A percentile compares a stretch with the other conserved stretches of the same genome.
These are phyloP conservation scores for Busseola fusca DNA, from an alignment of 2,888 invertebrate species.

Conservation along the genomic window DNA sequence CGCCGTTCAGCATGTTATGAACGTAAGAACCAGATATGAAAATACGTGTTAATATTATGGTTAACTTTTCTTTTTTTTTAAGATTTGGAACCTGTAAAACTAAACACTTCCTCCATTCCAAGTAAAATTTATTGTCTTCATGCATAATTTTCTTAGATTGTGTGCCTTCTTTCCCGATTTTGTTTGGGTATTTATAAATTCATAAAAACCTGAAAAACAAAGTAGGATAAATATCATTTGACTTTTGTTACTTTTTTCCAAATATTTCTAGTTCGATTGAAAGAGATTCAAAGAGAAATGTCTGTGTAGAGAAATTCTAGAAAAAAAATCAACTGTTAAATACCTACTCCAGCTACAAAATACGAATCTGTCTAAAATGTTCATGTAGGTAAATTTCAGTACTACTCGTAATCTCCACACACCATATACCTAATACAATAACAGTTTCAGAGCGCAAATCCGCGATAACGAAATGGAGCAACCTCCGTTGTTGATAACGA, in stretches of 20 bases:
- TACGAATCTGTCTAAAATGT: slow-evolving; percentile 40
- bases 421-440: slow-evolving; percentile 84
- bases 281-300: not conserved
- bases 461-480: slow-evolving; percentile 86
- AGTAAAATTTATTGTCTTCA: too few species aligned
- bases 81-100: too few species aligned
- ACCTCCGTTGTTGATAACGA: slow-evolving; percentile 76
- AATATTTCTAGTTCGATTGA: not conserved
- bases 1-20: not conserved
- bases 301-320: not conserved
- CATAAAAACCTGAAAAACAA: not conserved
- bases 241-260: not conserved
- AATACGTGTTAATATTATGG: too few species aligned
- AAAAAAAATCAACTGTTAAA: not conserved
- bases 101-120: too few species aligned
- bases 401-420: slow-evolving; percentile 73
- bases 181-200: not conserved
- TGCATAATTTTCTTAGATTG: not conserved
- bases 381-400: slow-evolving; percentile 44
- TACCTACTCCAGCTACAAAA: not conserved
- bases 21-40: not conserved
- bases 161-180: not conserved
- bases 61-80: not conserved
- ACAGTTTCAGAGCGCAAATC: slow-evolving; percentile 78
- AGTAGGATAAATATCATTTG: not conserved